Conservation (phyloP, 1,140 invertebrate species). For the Drosophila parabipectinata region DNA sequence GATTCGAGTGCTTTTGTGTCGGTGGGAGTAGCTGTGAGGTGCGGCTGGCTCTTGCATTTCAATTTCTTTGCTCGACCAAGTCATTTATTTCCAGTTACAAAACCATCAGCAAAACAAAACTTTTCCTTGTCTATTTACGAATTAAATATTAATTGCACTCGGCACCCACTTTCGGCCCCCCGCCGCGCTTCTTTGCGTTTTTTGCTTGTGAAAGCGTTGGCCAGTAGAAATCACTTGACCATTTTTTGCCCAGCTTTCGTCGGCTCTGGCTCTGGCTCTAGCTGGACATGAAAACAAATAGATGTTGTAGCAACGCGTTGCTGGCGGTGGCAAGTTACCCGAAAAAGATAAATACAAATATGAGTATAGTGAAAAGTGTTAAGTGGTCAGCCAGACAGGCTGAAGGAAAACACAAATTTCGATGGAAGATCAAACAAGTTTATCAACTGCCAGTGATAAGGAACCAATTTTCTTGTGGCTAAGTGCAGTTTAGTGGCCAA, state of each 20-base stretch:
- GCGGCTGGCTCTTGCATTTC: constrained; percentile 36
- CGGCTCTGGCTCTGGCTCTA: constrained; percentile 10
- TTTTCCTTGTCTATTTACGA: constrained; percentile 76
- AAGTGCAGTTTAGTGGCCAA: neutral
- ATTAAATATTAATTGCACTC: constrained; percentile 74
- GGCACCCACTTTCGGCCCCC: constrained; percentile 24
- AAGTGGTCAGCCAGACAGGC: constrained; percentile 3
- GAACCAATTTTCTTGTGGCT: neutral
- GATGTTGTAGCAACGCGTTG: constrained; percentile 31
- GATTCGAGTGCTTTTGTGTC: constrained; percentile 9
- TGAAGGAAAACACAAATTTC: constrained; percentile 15
- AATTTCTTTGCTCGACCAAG: constrained; percentile 41
- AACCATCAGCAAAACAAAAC: constrained; percentile 55
- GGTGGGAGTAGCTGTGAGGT: constrained; percentile 32
- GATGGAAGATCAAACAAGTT: constrained; percentile 14
- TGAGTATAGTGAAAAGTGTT: constrained; percentile 42
- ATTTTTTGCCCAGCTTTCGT: constrained; percentile 72
- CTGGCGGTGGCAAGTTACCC: constrained; percentile 53
- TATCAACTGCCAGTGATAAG: constrained; percentile 3
- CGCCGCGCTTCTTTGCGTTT: constrained; percentile 25
- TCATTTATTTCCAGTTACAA: constrained; percentile 62
- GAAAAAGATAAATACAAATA: constrained; percentile 53
- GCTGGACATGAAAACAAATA: constrained; percentile 65
- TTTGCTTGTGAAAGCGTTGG: constrained; percentile 70
- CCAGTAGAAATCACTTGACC: constrained; percentile 77